Evolutionary conservation across 2,113 vertebrate genomes (phyloP).

Genomic region (Coracopsis vasa): DNA sequence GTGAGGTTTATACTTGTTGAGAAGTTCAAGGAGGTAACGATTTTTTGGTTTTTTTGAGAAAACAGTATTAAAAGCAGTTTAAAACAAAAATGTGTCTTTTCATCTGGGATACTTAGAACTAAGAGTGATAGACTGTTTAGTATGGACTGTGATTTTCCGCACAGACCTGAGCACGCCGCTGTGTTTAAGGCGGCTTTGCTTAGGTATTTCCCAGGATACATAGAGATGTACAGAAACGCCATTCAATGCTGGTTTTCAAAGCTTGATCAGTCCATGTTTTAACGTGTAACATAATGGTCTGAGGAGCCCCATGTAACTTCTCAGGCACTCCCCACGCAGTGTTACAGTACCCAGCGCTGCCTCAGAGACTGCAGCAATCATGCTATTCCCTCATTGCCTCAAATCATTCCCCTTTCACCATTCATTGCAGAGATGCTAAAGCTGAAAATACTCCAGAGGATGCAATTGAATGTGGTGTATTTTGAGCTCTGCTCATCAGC

Average conservation of each 20-base stretch:
- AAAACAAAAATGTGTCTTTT: background rate
- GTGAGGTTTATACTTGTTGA: background rate
- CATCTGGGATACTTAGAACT: background rate
- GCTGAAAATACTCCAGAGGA: background rate
- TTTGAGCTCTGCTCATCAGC: background rate
- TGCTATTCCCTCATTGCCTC: background rate
- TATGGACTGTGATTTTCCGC: background rate
- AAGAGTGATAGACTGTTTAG: background rate
- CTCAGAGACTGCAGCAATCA: accelerated
- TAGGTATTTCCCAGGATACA: background rate
- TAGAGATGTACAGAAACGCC: background rate
- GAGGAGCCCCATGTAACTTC: accelerated
- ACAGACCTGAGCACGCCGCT: background rate
- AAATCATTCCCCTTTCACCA: background rate
- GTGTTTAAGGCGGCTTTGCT: background rate
- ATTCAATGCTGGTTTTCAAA: background rate
- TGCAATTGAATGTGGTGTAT: background rate
- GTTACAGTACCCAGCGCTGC: background rate
- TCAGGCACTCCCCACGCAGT: background rate
- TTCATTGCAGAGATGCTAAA: background rate
- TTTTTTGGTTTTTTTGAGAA: background rate
- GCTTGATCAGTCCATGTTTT: background rate
- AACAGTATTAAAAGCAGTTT: background rate
- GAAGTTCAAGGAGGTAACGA: slow-evolving; percentile 15
- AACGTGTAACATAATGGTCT: accelerated